Base-by-base conservation (phyloP, 2,797 vertebrate genomes). In the Bradypus variegatus region DNA sequence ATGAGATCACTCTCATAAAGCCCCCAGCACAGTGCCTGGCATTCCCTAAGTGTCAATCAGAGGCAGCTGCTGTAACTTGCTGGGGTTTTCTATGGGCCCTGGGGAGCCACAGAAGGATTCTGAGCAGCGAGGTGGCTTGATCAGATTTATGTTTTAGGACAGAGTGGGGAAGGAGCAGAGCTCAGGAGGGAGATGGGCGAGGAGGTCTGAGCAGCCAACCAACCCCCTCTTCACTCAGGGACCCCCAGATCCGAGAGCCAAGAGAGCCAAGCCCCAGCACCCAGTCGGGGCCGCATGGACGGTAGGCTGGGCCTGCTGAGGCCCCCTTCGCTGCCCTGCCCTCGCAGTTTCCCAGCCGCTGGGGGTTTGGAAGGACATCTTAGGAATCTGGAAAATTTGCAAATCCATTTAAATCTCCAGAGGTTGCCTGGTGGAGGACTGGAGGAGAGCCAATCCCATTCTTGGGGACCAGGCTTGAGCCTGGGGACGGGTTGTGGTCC, bases 301-400 rank as follows among this genome's bases (percentile, higher is more conserved):
- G 1, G 62, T 60, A 21, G 33, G 48, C 70, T 29, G 1, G n/a
- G 90, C 33, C 89, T 53, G 64, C 64, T n/a, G 55, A 2, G 77
- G 73, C 84, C 55, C 64, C 87, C 36, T 65, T 31, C 5, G 23
- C 50, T 50, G 50, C 50, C 50, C 50, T 50, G 50, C 73, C 11
- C 70, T 88, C 29, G 18, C 91, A 93, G 91, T 95, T 94, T 93
- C 94, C 83, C 90, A 91, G 94, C 38, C 82, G 33, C 92, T 95
- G 88, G 91, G 88, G 90, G 70, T 93, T 96, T 94, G 80, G 94
- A 95, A 95, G 94, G 90, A 91, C 58, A 90, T 92, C 53, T 95
- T 83, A 96, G 93, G 95, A 96, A 96, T 96, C 93, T 94, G 89
- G 93, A 96, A 96, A 95, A 96, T 96, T 95, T 96, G 94, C 96